Evolutionary conservation across 2,797 vertebrate genomes (phyloP).

Genomic region (Telmatherina bonti): DNA sequence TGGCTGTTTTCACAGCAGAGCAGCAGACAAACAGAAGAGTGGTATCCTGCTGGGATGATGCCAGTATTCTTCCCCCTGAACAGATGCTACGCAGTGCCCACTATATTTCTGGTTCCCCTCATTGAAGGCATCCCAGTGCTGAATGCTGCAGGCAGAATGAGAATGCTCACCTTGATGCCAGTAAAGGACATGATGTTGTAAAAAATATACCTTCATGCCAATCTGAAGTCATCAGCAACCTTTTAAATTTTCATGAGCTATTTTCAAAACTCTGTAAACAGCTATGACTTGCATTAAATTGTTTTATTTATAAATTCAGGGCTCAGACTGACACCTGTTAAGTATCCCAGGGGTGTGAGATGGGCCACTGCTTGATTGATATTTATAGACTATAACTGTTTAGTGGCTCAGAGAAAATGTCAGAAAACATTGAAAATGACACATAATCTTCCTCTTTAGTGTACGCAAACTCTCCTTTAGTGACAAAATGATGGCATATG

Average conservation of each 20-base stretch:
- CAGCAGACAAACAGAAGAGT: slow-evolving; percentile 30
- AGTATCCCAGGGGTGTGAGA: not conserved
- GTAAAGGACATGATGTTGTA: slow-evolving; percentile 11
- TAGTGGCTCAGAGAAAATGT: not conserved
- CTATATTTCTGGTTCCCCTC: slow-evolving; percentile 32
- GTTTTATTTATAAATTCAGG: not conserved
- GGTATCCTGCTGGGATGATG: not conserved
- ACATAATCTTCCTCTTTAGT: slow-evolving; percentile 21
- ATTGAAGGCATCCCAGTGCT: slow-evolving; percentile 24
- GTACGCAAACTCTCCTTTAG: slow-evolving; percentile 24
- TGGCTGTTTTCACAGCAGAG: slow-evolving; percentile 12
- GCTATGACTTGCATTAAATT: slow-evolving; percentile 6
- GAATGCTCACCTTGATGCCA: slow-evolving; percentile 27
- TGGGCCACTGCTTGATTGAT: slow-evolving; percentile 29
- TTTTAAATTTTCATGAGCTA: not conserved
- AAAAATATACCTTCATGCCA: not conserved
- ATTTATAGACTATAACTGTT: slow-evolving; percentile 31
- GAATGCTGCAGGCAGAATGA: not conserved
- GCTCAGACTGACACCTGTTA: not conserved
- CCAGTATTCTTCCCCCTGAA: slow-evolving; percentile 33
- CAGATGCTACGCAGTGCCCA: slow-evolving; percentile 56
- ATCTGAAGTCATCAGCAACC: not conserved
- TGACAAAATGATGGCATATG: slow-evolving; percentile 30
- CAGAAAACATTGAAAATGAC: slow-evolving; percentile 12
- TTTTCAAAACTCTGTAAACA: not conserved